Conservation (phyloP, 2,113 vertebrate species). For the Todiramphus chloris region DNA sequence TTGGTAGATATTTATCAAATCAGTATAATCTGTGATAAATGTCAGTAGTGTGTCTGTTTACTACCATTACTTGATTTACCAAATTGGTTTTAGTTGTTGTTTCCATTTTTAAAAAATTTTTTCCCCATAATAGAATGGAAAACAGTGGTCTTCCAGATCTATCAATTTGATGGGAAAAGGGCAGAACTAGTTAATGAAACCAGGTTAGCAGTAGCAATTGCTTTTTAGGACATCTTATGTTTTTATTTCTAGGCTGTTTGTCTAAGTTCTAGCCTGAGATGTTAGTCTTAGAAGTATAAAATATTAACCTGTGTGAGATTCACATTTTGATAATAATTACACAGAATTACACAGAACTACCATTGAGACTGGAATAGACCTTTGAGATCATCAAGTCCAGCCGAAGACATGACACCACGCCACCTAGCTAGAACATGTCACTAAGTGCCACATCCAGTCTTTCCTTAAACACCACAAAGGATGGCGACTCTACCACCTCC, state of each 20-base stretch:
- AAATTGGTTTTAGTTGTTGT: neutral
- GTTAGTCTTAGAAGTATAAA: neutral
- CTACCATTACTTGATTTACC: neutral
- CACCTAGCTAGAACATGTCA: too few species aligned
- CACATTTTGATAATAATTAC: neutral
- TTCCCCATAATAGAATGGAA: neutral
- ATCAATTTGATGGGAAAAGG: neutral
- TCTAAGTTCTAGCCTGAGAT: neutral
- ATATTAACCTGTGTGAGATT: neutral
- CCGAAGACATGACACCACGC: too few species aligned
- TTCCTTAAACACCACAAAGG: too few species aligned
- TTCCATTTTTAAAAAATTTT: neutral
- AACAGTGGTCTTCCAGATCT: neutral
- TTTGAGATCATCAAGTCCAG: too few species aligned
- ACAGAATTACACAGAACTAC: too few species aligned
- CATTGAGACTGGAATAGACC: too few species aligned
- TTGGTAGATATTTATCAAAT: neutral
- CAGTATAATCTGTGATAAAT: neutral
- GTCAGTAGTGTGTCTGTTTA: neutral
- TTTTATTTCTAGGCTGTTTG: conserved; percentile 14
- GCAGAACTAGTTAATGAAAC: neutral
- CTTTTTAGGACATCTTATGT: neutral
- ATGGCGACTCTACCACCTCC: too few species aligned
- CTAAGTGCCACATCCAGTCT: too few species aligned
- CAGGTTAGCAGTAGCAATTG: neutral